Evolutionary conservation across 2,113 vertebrate species (phyloP).

Genomic region (Tapirus terrestris): DNA sequence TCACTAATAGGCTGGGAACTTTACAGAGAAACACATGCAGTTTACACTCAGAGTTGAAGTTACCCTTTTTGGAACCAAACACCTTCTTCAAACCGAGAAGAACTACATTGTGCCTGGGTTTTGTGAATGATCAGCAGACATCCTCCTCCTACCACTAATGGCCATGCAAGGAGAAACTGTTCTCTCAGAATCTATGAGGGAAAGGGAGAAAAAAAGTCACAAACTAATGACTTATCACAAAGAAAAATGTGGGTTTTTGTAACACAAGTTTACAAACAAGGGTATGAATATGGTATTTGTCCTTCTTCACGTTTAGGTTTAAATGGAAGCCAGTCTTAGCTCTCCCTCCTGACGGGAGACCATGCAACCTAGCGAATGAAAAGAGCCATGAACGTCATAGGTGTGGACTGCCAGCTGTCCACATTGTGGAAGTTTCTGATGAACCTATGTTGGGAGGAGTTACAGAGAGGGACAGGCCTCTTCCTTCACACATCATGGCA

Average conservation of each 20-base stretch:
- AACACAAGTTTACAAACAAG: not conserved
- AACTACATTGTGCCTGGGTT: not conserved
- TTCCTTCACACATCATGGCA: rapidly evolving
- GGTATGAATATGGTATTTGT: not conserved
- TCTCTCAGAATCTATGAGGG: not conserved
- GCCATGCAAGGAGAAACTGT: not conserved
- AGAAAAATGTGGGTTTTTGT: not conserved
- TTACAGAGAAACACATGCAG: not conserved
- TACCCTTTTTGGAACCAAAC: not conserved
- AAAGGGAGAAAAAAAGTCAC: not conserved
- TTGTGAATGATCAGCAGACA: not conserved
- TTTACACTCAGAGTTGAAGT: not conserved
- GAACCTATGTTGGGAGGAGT: rapidly evolving
- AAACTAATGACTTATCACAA: not conserved
- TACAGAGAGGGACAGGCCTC: not conserved
- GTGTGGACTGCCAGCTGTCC: too few relatives aligned
- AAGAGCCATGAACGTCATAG: rapidly evolving
- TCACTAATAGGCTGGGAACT: rapidly evolving
- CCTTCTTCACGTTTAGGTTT: not conserved
- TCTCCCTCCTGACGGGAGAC: not conserved
- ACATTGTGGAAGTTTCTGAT: rapidly evolving
- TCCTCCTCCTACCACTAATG: rapidly evolving
- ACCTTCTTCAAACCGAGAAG: not conserved
- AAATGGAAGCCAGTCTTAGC: not conserved
- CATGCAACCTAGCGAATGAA: not conserved